Percentiles rank a stretch among this genome's conserved stretches.
Evolutionary conservation across 1,140 invertebrate genomes (phyloP).

Genomic region (Druon quercuslanigerum): DNA sequence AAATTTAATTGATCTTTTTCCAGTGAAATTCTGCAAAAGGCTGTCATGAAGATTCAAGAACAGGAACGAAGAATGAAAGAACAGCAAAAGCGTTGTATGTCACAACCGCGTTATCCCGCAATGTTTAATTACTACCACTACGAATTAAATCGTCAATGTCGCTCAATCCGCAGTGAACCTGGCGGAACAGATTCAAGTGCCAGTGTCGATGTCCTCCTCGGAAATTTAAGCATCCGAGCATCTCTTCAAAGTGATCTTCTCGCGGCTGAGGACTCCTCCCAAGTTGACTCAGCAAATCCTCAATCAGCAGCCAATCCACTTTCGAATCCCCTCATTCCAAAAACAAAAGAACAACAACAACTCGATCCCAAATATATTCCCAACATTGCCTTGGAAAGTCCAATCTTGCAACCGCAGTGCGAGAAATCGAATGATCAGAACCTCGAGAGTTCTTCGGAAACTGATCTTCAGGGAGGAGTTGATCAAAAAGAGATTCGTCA

Average conservation of each 20-base stretch:
- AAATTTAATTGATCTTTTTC: neutral
- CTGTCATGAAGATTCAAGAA: conserved; percentile 54
- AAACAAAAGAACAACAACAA: conserved; percentile 4
- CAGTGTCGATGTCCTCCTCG: conserved; percentile 65
- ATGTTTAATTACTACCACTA: conserved; percentile 46
- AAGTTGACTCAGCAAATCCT: conserved; percentile 51
- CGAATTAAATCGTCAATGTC: conserved; percentile 47
- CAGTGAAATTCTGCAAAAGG: conserved; percentile 51
- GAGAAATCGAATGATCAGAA: neutral
- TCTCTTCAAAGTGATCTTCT: conserved; percentile 65
- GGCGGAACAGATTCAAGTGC: conserved; percentile 64
- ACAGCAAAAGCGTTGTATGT: neutral
- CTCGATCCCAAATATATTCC: neutral
- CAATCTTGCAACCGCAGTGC: neutral
- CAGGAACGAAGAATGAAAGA: neutral
- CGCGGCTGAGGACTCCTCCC: conserved; percentile 56
- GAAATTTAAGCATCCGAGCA: conserved; percentile 65
- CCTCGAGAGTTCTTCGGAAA: neutral
- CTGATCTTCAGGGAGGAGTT: neutral
- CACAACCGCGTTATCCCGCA: conserved; percentile 53
- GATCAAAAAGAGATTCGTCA: conserved; percentile 48
- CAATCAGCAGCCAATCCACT: neutral
- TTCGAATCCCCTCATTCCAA: neutral
- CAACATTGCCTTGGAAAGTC: neutral
- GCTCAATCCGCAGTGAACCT: conserved; percentile 59